Evolutionary conservation across 2,113 vertebrate genomes (phyloP), one percentile per base, ranked within the genome.

Genomic region (Turdus rufiventris): DNA sequence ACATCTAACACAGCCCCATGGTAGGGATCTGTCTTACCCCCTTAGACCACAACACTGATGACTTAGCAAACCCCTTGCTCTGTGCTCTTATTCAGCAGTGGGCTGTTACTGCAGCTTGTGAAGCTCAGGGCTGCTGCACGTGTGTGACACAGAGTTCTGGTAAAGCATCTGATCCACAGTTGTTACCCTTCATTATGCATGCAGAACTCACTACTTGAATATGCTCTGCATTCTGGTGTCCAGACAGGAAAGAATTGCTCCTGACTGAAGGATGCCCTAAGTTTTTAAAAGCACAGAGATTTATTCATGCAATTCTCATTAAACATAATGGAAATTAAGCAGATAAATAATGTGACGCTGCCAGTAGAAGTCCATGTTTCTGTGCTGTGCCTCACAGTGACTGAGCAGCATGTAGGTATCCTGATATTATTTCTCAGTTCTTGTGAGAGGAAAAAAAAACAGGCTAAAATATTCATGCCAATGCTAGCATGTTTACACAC

Each of bases 401-500:
- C 45, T 56, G 45, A 79, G 53, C 70, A 78, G 42, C 29, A 45
- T 14, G 12, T 60, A 76, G 50, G 34, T 85, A 79, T 70, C 71
- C 88, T 79, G 60, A 70, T 82, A 67, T 92, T 92, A 85, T 58
- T 91, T 75, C 47, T 91, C 54, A 58, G 29, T 78, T 66, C 34
- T 61, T 66, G 20, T 23, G 77, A 72, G 42, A 34, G 23, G 6
- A 17, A 67, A 75, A 81, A 76, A 88, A 66, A 57, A 19, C 45
- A 87, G 48, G 54, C 34, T 83, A n/a, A 63, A 85, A 91, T 34
- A 62, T 75, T 75, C 10, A 9, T 91, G 85, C 93, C 85, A 85
- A 90, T 60, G 56, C 56, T 94, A 79, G 83, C 85, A 60, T 83
- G 75, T 90, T 90, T 89, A 86, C 86, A 73, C 60, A 56, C 78